A percentile compares a stretch with the other conserved stretches of the same genome.
phyloP scores from a whole-genome alignment of 1,140 invertebrate genomes.

The Atta texana region DNA sequence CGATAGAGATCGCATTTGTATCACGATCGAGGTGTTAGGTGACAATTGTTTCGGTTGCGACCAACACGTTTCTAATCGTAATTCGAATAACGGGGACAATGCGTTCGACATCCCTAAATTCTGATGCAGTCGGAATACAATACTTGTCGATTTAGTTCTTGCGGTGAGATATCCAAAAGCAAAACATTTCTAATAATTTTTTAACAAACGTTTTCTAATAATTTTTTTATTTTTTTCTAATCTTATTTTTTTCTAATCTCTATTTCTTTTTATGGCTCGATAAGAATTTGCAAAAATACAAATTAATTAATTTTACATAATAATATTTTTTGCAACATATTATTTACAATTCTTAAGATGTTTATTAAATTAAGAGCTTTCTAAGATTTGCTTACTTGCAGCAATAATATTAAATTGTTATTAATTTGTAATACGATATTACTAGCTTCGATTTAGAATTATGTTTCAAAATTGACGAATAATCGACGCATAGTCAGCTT shows the following conservation, averaged over 20 bases:
- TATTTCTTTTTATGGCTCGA: not conserved
- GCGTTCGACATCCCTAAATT: conserved; percentile 54
- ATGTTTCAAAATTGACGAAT: too few relatives aligned
- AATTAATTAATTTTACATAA: conserved; percentile 1
- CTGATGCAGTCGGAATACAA: conserved; percentile 15
- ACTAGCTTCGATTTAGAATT: too few relatives aligned
- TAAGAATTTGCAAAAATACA: not conserved
- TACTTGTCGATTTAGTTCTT: not conserved
- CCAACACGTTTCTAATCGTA: conserved; percentile 61
- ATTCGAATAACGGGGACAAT: conserved; percentile 52
- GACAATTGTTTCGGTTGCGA: conserved; percentile 52
- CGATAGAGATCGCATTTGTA: conserved; percentile 57
- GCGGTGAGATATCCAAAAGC: not conserved
- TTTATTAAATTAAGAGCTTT: too few relatives aligned
- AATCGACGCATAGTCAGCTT: too few relatives aligned
- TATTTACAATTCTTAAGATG: too few relatives aligned
- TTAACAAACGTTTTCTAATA: not conserved
- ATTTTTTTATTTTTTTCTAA: not conserved
- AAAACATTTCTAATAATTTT: not conserved
- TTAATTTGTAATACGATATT: too few relatives aligned
- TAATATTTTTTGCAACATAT: too few relatives aligned
- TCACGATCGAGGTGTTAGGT: conserved; percentile 53
- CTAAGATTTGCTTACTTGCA: too few relatives aligned
- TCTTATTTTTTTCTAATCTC: not conserved
- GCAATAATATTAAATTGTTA: too few relatives aligned